Base-by-base conservation (phyloP, 2,888 invertebrate species). In the Amorpha juglandis region DNA sequence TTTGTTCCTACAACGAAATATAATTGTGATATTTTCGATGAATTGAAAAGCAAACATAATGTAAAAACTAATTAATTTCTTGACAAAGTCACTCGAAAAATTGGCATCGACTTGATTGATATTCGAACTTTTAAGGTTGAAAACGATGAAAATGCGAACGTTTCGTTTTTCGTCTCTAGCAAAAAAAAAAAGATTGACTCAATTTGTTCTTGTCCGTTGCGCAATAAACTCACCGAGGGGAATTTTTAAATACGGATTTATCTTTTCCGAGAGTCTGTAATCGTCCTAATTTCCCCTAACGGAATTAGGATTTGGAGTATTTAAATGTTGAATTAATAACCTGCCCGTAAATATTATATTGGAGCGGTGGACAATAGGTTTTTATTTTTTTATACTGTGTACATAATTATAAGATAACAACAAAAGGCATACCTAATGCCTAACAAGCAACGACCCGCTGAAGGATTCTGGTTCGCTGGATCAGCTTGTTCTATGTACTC, bases 181-280 rank as follows among this genome's bases (percentile, higher is more conserved):
- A 86, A 90, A 91, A 90, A 91, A 91, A n/a, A n/a, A 91, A 50
- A 50, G 88, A 92, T 90, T 89, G 92, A 90, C 91, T 91, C 91
- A 84, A 92, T 92, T 93, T 93, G 89, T 92, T 89, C 88, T 87
- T 91, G 92, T 92, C 92, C 86, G 90, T 84, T 84, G 83, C 84
- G 88, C 88, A 91, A 90, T 91, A 91, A 90, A 91, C 90, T 90
- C 83, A 70, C 81, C 83, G 84, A 81, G 83, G 85, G 84, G 81
- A 86, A 84, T 89, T 91, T 90, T 91, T 88, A 89, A 90, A 84
- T 87, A 82, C 84, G 81, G 84, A 89, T 90, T 91, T 90, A 89
- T 90, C 87, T 89, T 86, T 84, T 73, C 76, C 80, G 79, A 73
- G 79, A 84, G 84, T 83, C 84, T 80, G 82, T 88, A 86, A 89